Percentiles rank a stretch among this genome's conserved stretches.
Conservation (phyloP, 2,888 invertebrate genomes). For the Meghimatium bilineatum region DNA sequence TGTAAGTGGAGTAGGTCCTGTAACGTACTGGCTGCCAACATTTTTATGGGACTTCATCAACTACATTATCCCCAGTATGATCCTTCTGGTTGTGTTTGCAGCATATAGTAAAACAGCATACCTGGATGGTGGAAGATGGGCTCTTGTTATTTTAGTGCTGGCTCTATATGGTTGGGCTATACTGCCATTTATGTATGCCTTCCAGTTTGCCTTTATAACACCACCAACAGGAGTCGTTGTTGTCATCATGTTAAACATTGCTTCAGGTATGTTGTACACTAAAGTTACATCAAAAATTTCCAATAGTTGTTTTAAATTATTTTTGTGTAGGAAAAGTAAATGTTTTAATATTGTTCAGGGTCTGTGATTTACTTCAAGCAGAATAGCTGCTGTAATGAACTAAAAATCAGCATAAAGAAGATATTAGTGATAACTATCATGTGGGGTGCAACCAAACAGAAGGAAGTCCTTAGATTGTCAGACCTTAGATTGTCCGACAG, state of each 20-base stretch:
- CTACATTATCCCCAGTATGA: slow-evolving; percentile 81
- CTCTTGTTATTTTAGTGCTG: slow-evolving; percentile 81
- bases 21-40: slow-evolving; percentile 84
- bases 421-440: too few relatives aligned
- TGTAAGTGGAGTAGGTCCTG: slow-evolving; percentile 72
- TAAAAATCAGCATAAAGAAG: too few relatives aligned
- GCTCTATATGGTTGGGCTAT: slow-evolving; percentile 85
- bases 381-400: too few relatives aligned
- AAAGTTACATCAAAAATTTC: neutral
- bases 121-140: slow-evolving; percentile 74
- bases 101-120: slow-evolving; percentile 84
- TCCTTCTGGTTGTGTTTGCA: slow-evolving; percentile 82
- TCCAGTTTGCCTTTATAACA: slow-evolving; percentile 83
- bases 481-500: too few relatives aligned
- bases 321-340: too few relatives aligned
- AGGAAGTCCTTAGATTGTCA: too few relatives aligned
- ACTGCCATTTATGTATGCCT: slow-evolving; percentile 85
- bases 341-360: too few relatives aligned
- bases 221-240: slow-evolving; percentile 87
- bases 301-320: neutral
- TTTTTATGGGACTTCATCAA: slow-evolving; percentile 84
- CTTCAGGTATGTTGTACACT: slow-evolving; percentile 81
- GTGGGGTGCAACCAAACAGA: too few relatives aligned
- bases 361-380: too few relatives aligned
- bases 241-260: slow-evolving; percentile 84